Evolutionary conservation across 2,888 invertebrate genomes (phyloP), one percentile per base, ranked within the genome.

Genomic region (Nephrotoma appendiculata): DNA sequence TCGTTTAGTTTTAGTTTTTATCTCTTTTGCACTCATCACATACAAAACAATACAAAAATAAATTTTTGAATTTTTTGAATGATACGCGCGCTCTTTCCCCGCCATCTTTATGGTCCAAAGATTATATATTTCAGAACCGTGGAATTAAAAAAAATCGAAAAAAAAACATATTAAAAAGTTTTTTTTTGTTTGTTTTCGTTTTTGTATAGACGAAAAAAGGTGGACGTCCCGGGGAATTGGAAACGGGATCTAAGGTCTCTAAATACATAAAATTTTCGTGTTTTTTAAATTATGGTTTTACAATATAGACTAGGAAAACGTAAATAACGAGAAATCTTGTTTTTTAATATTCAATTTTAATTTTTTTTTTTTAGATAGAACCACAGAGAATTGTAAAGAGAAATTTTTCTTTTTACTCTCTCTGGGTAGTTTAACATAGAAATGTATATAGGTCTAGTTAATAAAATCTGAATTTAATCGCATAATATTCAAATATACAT

Each of bases 171-270:
- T 84, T 86, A 43, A 48, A 86, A 57, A 86, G 86, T 52, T 43
- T 31, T 48, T 48, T 31, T 87, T 86, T n/a, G n/a, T n/a, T 57
- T 48, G 19, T 71, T 71, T 31, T 71, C 71, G 71, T 71, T 71
- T 71, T 71, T 71, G 71, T 31, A 71, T 31, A 71, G 71, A 86
- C 85, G 87, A 86, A 42, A 86, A 87, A 88, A 87, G 71, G 87
- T 86, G 86, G 93, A 92, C 95, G 96, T 92, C 96, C 96, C 91
- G 96, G 96, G 92, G 95, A 95, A 94, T 93, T 96, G 93, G 94
- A 94, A 91, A 91, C 92, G 89, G 92, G 93, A 45, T 94, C 94
- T 93, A 95, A 96, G 92, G 96, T 96, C 94, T 95, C 85, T 41
- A 85, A 41, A 52, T 52, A 52, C 15, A 52, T 71, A 71, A 71